phyloP scores from a whole-genome alignment of 2,797 vertebrate species.

The Neoniphon sammara region DNA sequence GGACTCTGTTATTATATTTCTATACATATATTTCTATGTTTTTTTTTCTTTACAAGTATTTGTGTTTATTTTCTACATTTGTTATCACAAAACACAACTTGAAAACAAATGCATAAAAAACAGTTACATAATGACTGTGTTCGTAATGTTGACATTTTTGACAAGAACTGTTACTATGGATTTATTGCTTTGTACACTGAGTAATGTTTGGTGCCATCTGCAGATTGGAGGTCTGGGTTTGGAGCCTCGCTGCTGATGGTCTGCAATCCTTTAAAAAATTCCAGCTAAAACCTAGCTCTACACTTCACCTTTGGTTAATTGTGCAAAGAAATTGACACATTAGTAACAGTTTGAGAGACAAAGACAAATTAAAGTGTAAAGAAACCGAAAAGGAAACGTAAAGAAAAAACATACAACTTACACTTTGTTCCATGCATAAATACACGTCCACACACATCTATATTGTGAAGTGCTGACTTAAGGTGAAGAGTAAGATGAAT shows the following conservation, averaged over 20 bases:
- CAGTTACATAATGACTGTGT: constrained; percentile 79
- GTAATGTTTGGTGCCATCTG: constrained; percentile 81
- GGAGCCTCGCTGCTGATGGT: constrained; percentile 59
- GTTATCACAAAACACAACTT: constrained; percentile 84
- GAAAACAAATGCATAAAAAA: constrained; percentile 80
- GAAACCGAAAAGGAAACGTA: constrained; percentile 20
- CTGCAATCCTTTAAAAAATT: constrained; percentile 52
- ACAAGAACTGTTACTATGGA: constrained; percentile 88
- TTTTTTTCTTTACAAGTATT: constrained; percentile 71
- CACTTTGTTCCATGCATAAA: constrained; percentile 83
- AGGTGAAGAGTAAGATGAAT: constrained; percentile 43
- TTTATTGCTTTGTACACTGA: constrained; percentile 99
- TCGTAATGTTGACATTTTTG: constrained; percentile 62
- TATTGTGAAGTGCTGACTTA: constrained; percentile 71
- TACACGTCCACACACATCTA: constrained; percentile 82
- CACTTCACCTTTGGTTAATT: constrained; percentile 87
- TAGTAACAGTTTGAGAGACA: constrained; percentile 81
- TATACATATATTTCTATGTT: constrained; percentile 64
- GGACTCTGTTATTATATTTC: constrained; percentile 83
- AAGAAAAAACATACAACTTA: constrained; percentile 69
- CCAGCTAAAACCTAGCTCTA: constrained; percentile 82
- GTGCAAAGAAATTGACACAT: constrained; percentile 86
- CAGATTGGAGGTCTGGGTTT: constrained; percentile 59
- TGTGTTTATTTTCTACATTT: constrained; percentile 74
- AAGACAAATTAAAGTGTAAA: constrained; percentile 51